These are phyloP conservation scores for Dolomedes plantarius DNA, from an alignment of 2,888 invertebrate species.

Conservation along the genomic window DNA sequence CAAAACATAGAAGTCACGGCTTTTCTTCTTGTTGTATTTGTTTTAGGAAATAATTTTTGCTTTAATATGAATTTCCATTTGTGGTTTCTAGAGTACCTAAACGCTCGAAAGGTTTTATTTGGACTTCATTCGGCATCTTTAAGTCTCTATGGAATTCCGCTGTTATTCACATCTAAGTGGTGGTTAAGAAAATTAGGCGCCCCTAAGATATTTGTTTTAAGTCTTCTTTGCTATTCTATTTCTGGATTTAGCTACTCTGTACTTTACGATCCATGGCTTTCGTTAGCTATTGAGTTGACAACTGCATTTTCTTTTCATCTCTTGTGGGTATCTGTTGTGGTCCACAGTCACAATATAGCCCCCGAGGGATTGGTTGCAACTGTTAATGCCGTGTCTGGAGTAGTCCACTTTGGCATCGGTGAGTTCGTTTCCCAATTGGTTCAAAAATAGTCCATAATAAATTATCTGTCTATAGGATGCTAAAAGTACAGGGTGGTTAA, in stretches of 20 bases:
- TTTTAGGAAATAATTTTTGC: constrained; percentile 90
- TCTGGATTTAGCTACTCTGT: constrained; percentile 87
- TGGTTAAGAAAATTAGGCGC: constrained; percentile 88
- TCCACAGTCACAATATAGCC: constrained; percentile 88
- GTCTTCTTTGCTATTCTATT: constrained; percentile 89
- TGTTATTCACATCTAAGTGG: constrained; percentile 88
- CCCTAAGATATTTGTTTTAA: constrained; percentile 88
- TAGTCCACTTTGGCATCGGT: constrained; percentile 86
- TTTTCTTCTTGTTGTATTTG: constrained; percentile 87
- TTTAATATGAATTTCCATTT: constrained; percentile 92
- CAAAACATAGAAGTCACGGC: constrained; percentile 87
- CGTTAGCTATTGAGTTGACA: constrained; percentile 85
- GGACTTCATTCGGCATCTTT: constrained; percentile 90
- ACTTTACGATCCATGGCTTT: constrained; percentile 91
- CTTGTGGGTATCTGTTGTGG: constrained; percentile 94
- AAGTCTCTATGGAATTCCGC: constrained; percentile 88
- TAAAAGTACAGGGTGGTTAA: too few relatives aligned
- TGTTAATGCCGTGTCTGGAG: constrained; percentile 90
- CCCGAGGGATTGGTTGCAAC: constrained; percentile 90
- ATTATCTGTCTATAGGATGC: too few relatives aligned
- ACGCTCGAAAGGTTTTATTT: constrained; percentile 87
- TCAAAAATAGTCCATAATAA: too few relatives aligned
- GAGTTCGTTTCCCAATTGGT: too few relatives aligned
- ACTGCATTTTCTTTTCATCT: constrained; percentile 89
- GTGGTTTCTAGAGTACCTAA: constrained; percentile 86